Evolutionary conservation across 2,113 vertebrate species (phyloP).

Genomic region (Zeus faber): DNA sequence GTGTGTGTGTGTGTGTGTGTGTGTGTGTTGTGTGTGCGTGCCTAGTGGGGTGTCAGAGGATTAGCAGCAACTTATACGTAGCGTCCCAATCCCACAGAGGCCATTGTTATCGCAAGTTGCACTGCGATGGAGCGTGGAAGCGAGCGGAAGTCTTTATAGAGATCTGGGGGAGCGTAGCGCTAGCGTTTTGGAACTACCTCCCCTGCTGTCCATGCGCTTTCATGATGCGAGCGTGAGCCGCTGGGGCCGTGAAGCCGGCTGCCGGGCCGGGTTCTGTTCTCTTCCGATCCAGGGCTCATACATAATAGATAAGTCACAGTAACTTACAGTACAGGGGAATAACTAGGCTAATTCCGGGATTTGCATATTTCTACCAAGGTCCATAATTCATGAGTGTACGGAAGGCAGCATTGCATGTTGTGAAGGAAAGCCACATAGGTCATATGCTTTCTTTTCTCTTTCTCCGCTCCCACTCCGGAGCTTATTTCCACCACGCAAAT

Average conservation of each 20-base stretch:
- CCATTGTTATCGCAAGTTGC: constrained; percentile 68
- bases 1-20: too few relatives aligned
- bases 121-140: constrained; percentile 55
- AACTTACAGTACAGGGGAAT: constrained; percentile 66
- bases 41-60: constrained; percentile 71
- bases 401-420: constrained; percentile 28
- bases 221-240: constrained; percentile 42
- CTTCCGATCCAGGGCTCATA: constrained; percentile 58
- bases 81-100: constrained; percentile 67
- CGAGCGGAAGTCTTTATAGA: constrained; percentile 52
- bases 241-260: constrained; percentile 42
- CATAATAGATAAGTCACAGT: constrained; percentile 74
- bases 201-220: constrained; percentile 41
- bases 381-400: constrained; percentile 68
- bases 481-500: not conserved
- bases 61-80: constrained; percentile 71
- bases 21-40: constrained; percentile 2
- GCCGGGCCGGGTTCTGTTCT: constrained; percentile 56
- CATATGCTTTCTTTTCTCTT: constrained; percentile 13
- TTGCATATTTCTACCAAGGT: constrained; percentile 71
- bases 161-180: constrained; percentile 41
- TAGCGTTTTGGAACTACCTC: constrained; percentile 49
- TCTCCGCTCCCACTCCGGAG: not conserved
- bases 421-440: constrained; percentile 36
- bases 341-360: constrained; percentile 74